Evolutionary conservation across 2,888 invertebrate species (phyloP).

Genomic region (Sussaba pulchella): DNA sequence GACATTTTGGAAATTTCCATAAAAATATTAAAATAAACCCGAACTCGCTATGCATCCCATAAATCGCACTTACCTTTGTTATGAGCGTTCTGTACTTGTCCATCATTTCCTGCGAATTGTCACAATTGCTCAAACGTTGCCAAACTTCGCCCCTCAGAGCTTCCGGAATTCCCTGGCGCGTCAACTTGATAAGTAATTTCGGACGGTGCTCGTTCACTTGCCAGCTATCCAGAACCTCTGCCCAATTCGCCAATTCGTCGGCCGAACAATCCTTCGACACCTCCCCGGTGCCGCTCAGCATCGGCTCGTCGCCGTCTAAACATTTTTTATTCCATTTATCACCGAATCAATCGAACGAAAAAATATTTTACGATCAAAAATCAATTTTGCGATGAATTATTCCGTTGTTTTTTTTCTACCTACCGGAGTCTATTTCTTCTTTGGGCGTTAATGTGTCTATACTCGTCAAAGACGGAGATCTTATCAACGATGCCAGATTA

Average conservation of each 20-base stretch:
- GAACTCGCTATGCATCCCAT: too few relatives aligned
- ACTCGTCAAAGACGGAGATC: constrained; percentile 90
- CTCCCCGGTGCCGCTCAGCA: constrained; percentile 98
- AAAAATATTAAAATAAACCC: constrained; percentile 11
- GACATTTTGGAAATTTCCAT: constrained; percentile 25
- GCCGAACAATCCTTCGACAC: constrained; percentile 98
- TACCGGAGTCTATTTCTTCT: constrained; percentile 90
- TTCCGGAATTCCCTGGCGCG: constrained; percentile 96
- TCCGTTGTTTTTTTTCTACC: constrained; percentile 45
- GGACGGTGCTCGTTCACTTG: constrained; percentile 90
- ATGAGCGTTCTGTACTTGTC: constrained; percentile 97
- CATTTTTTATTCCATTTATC: too few relatives aligned
- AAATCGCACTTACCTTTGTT: constrained; percentile 93
- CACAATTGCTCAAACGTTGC: constrained; percentile 96
- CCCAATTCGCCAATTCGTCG: constrained; percentile 97
- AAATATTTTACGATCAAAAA: background rate
- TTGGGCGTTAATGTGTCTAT: constrained; percentile 92
- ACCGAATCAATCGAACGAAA: background rate
- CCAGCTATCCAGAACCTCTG: constrained; percentile 93
- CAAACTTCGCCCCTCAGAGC: constrained; percentile 98
- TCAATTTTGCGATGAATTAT: too few relatives aligned
- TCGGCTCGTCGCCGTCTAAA: constrained; percentile 95
- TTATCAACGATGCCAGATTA: constrained; percentile 90
- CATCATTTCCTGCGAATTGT: constrained; percentile 93
- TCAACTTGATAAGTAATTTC: constrained; percentile 91